Conservation (phyloP, 2,797 vertebrate species). For the Leptatherina wallacei region DNA sequence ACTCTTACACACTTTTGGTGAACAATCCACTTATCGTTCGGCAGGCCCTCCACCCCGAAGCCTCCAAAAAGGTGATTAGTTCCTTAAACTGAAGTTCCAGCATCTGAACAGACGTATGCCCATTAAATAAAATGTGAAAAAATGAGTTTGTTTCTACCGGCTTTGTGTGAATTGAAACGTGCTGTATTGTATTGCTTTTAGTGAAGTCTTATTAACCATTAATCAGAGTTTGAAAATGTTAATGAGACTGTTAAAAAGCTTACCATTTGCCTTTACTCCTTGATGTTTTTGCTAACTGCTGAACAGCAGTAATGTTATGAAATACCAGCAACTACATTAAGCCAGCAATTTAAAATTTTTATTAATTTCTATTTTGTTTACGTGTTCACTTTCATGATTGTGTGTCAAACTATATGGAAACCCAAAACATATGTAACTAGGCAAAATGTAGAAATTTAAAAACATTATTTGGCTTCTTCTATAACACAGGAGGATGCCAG, state of each 20-base stretch:
- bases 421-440: not conserved
- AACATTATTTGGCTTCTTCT: not conserved
- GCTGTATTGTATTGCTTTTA: not conserved
- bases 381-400: too few relatives aligned
- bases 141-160: not conserved
- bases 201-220: not conserved
- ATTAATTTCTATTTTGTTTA: too few relatives aligned
- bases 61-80: constrained; percentile 91
- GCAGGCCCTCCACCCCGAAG: constrained; percentile 94
- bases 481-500: not conserved
- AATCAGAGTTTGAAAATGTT: not conserved
- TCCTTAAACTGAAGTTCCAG: not conserved
- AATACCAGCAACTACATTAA: constrained; percentile 18
- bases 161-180: not conserved
- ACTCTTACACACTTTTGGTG: constrained; percentile 90
- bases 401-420: too few relatives aligned
- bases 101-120: not conserved
- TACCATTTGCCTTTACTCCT: too few relatives aligned
- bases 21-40: constrained; percentile 90
- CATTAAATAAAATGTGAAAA: not conserved
- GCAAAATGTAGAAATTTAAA: not conserved
- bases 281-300: not conserved
- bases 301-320: not conserved
- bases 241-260: constrained; percentile 10
- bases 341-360: not conserved